Evolutionary conservation across 2,797 vertebrate species (phyloP), one percentile per base, ranked within the genome.

Genomic region (Sebastes diploproa): DNA sequence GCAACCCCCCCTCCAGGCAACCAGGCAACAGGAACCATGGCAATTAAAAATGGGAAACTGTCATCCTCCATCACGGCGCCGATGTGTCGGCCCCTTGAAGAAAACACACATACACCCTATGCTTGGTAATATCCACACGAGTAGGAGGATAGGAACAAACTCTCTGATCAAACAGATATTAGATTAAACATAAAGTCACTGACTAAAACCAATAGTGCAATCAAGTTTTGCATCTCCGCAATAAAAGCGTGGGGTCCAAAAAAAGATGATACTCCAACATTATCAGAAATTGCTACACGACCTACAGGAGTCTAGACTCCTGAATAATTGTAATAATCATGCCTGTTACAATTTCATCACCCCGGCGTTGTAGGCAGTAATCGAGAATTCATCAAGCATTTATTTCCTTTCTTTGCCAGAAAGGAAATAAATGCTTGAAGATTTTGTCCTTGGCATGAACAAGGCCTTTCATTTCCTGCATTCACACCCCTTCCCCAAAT

Each of bases 41-140:
- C 95, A 96, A 96, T 95, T 96, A 96, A 95, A 95, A 96, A 94
- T 85, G 91, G 88, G 88, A 94, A 93, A 84, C 91, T 94, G 94
- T 95, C 95, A 93, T 92, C 86, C 86, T 92, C 88, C 83, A 92
- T 95, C 93, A 93, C 72, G 72, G 72, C 20, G 55, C 76, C 20
- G 50, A 75, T 64, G 81, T 79, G 80, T 77, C 69, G 82, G 87
- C 66, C 81, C 77, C 77, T 80, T 68, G 61, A 80, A 81, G 61
- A 88, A 86, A 87, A 83, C 81, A 79, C 73, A 86, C 81, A 82
- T 34, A 67, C 81, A 64, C 68, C 22, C 54, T 68, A 46, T 14
- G 46, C 73, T 71, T 72, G 18, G 14, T 72, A 80, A 77, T 77
- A 75, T 50, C 76, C 56, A 79, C 74, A 86, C 32, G 50, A 78